Evolutionary conservation across 2,888 invertebrate genomes (phyloP), one percentile per base, ranked within the genome.

Genomic region (Stenolophus ochropezus): DNA sequence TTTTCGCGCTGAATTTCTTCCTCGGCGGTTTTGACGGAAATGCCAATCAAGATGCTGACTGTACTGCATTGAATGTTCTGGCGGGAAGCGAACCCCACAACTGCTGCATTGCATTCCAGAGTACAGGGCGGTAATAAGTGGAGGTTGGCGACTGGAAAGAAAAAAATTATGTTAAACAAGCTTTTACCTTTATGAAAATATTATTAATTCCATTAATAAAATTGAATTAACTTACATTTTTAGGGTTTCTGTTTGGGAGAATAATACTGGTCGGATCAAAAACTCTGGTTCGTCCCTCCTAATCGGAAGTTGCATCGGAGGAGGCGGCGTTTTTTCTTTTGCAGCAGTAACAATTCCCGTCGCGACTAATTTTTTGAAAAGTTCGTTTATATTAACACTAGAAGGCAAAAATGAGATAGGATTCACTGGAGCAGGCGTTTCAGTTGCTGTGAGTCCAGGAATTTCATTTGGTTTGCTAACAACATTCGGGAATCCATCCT

Each of bases 31-130:
- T 89, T 97, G 96, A 0, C 97, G 91, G 91, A 99, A 99, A 90
- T 99, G 99, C 98, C 99, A 99, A 90, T 99, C 99, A 82, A 99
- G 92, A 90, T 99, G 99, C 88, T 97, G 96, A 86, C 95, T 96
- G 90, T 98, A 99, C 83, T 95, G 93, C 84, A 95, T 95, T 5
- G 96, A 96, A 87, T 95, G 95, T 89, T 97, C 96, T 0, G 96
- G 95, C 11, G 96, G 95, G 90, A 99, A 98, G 61, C 98, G 93
- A 83, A 97, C 94, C 33, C 99, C 99, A 90, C 99, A 99, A 75
- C 97, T 96, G 84, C 96, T 95, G 90, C 99, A 99, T 88, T 98
- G 98, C 92, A 97, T 96, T 53, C 98, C 98, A 81, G 94, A 93
- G 89, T 97, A 98, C 21, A 98, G 90, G 4, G 90, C 89, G 0